Conservation (phyloP, 2,888 invertebrate species). For the Heliconius cydno region DNA sequence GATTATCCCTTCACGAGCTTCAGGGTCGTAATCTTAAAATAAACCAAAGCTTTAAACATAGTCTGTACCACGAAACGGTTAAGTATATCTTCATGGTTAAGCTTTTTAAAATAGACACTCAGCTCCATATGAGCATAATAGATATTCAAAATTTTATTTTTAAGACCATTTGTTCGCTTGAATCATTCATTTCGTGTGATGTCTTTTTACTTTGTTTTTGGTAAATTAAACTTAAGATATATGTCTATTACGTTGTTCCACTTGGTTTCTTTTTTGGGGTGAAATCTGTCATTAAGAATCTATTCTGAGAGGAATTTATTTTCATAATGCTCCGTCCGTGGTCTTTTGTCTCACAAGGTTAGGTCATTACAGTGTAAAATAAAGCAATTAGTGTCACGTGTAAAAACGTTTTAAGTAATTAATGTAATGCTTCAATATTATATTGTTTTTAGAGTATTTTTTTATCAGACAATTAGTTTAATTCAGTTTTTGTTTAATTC, state of each 20-base stretch:
- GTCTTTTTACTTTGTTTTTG: constrained; percentile 53
- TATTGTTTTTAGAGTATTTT: not conserved
- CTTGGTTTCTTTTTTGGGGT: constrained; percentile 41
- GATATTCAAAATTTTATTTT: constrained; percentile 51
- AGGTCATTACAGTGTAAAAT: constrained; percentile 41
- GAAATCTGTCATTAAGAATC: constrained; percentile 49
- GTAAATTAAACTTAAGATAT: constrained; percentile 44
- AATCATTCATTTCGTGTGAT: constrained; percentile 71
- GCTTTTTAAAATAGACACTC: constrained; percentile 69
- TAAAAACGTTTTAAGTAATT: constrained; percentile 27
- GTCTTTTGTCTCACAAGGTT: constrained; percentile 45
- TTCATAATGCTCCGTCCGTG: constrained; percentile 36
- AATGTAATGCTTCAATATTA: constrained; percentile 7
- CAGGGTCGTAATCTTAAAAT: constrained; percentile 63
- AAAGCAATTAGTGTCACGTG: constrained; percentile 27
- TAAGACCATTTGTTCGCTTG: constrained; percentile 69
- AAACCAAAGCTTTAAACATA: constrained; percentile 61
- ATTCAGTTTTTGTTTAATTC: not conserved
- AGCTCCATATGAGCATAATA: constrained; percentile 50
- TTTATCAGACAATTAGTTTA: constrained; percentile 13
- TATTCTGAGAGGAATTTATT: constrained; percentile 48
- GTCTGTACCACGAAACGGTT: constrained; percentile 69
- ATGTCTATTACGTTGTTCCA: constrained; percentile 16
- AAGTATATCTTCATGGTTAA: constrained; percentile 67
- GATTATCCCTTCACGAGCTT: constrained; percentile 60